A percentile compares a stretch with the other conserved stretches of the same genome.
These are phyloP conservation scores for Poecilobothrus nobilitatus DNA, from an alignment of 2,888 invertebrate species.

Conservation along the genomic window DNA sequence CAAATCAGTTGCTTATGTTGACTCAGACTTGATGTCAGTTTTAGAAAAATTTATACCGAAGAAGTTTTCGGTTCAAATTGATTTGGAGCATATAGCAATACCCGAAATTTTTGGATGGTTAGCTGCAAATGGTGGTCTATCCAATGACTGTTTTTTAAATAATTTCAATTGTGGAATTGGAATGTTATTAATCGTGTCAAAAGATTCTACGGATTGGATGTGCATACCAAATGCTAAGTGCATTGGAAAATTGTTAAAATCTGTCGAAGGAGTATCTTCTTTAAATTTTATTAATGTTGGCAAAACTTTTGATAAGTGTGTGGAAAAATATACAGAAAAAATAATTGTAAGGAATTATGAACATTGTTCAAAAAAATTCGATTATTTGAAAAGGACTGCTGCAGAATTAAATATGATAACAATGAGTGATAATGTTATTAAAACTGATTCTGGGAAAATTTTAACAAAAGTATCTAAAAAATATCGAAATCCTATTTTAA, in stretches of 20 bases:
- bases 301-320: conserved; percentile 50
- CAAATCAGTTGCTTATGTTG: conserved; percentile 88
- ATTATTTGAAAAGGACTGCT: conserved; percentile 8
- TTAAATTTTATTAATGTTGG: conserved; percentile 61
- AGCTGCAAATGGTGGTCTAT: conserved; percentile 63
- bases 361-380: background rate
- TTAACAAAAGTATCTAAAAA: conserved; percentile 37
- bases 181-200: conserved; percentile 66
- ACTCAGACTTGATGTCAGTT: conserved; percentile 84
- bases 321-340: conserved; percentile 33
- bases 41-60: conserved; percentile 74
- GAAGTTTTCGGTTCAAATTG: conserved; percentile 55
- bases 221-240: conserved; percentile 44
- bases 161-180: conserved; percentile 97
- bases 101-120: conserved; percentile 85
- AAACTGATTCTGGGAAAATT: conserved; percentile 32
- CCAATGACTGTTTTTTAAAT: conserved; percentile 69
- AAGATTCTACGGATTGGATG: conserved; percentile 46
- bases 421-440: conserved; percentile 30
- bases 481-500: conserved; percentile 70
- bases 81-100: conserved; percentile 64
- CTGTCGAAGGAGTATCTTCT: conserved; percentile 5
- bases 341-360: background rate
- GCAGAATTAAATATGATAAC: conserved; percentile 1
- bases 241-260: conserved; percentile 44